Percentiles rank a stretch among this genome's conserved stretches.
Evolutionary conservation across 2,888 invertebrate genomes (phyloP).

Genomic region (Caenorhabditis uteleia): DNA sequence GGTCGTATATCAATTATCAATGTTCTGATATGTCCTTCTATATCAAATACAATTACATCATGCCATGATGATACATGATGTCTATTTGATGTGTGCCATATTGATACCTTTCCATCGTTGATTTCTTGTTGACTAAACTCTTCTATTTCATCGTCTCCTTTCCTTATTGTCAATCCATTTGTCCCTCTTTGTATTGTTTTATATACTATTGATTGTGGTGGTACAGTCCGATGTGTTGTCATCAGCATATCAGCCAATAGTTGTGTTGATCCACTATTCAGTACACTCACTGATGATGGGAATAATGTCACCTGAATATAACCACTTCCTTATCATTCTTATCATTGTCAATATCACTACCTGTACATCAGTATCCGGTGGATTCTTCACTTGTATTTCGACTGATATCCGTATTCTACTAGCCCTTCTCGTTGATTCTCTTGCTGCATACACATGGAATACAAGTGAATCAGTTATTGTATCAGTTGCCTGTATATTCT

Average conservation of each 20-base stretch:
- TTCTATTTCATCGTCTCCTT: constrained; percentile 26
- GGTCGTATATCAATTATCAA: constrained; percentile 81
- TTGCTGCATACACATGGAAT: constrained; percentile 56
- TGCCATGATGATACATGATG: constrained; percentile 38
- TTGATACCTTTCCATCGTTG: constrained; percentile 44
- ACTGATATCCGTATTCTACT: constrained; percentile 50
- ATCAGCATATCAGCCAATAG: constrained; percentile 51
- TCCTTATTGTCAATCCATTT: constrained; percentile 37
- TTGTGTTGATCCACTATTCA: constrained; percentile 53
- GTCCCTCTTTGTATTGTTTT: constrained; percentile 37
- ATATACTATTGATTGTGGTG: constrained; percentile 51
- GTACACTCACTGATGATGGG: constrained; percentile 43
- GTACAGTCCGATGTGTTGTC: constrained; percentile 51
- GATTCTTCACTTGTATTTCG: constrained; percentile 39
- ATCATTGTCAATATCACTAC: too few relatives aligned
- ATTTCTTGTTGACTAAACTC: constrained; percentile 44
- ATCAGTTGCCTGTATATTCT: constrained; percentile 38
- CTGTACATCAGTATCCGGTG: constrained; percentile 45
- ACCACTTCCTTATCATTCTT: too few relatives aligned
- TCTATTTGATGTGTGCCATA: constrained; percentile 43
- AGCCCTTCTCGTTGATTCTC: constrained; percentile 48
- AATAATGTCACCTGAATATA: constrained; percentile 41
- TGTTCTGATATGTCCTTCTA: constrained; percentile 50
- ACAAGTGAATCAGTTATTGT: constrained; percentile 53
- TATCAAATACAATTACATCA: constrained; percentile 57